These are phyloP conservation scores for Neolamprologus cancellatus DNA, from an alignment of 2,113 vertebrate genomes.

Conservation along the genomic window DNA sequence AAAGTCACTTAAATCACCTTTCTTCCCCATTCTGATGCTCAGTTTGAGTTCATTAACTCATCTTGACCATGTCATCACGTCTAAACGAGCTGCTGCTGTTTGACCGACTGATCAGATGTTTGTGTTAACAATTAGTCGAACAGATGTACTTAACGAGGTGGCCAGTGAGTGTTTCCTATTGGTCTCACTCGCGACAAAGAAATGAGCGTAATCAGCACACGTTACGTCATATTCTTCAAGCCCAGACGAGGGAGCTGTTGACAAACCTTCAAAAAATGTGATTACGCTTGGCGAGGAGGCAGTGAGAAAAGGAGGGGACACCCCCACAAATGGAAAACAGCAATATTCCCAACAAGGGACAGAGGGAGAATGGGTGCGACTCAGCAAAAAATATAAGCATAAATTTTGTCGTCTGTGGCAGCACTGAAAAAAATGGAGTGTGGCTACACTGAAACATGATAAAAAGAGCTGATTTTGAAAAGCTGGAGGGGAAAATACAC, in stretches of 20 bases:
- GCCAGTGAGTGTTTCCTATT: neutral
- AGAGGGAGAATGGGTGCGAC: conserved; percentile 1
- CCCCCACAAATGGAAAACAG: neutral
- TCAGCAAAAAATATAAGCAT: neutral
- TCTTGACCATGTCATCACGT: neutral
- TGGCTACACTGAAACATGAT: neutral
- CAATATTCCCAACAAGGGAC: neutral
- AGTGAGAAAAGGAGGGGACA: neutral
- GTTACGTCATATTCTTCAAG: neutral
- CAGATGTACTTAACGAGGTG: neutral
- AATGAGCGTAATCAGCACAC: neutral
- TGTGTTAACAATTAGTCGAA: fast-evolving
- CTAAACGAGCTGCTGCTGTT: neutral
- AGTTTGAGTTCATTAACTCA: neutral
- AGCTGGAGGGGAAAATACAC: neutral
- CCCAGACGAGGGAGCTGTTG: conserved; percentile 30
- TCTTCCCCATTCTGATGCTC: neutral
- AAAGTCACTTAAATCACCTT: neutral
- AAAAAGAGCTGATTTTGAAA: neutral
- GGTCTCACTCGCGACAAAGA: neutral
- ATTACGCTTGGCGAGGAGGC: neutral
- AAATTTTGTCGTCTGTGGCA: neutral
- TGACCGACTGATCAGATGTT: neutral
- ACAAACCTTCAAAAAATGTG: neutral
- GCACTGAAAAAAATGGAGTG: neutral